Base-by-base conservation (phyloP, 2,797 vertebrate species). In the Enteromius mattozi region DNA sequence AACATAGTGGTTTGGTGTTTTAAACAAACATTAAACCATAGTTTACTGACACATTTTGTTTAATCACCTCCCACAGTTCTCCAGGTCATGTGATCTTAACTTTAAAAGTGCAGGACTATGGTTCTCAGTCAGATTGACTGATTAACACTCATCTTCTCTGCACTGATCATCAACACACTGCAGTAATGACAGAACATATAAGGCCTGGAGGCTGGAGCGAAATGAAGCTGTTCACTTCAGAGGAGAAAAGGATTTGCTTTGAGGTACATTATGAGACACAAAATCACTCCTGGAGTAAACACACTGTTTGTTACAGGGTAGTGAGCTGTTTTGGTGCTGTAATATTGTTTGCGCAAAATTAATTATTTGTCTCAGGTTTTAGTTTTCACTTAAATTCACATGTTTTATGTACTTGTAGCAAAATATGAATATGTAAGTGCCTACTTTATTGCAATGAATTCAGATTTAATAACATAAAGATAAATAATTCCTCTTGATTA, bases 221-320 rank as follows among this genome's bases (percentile, higher is more conserved):
- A 0, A 4, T 30, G 27, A 7, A 16, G 5, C 61, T 0, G 61
- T 0, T 63, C 13, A 30, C 27, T 63, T 13, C 0, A 30, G 13
- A 30, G 1, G 27, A 14, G 27, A 63, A 6, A 2, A 14, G 16
- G 61, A 16, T 63, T 6, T 63, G 27, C 27, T 0, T 63, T 30
- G 27, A 63, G 61, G 61, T 63, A 63, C n/a, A n/a, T n/a, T 27
- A 27, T 14, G 24, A 63, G 59, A 63, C 59, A 27, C 12, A 61
- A 27, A 6, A 6, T 27, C 24, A 63, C n/a, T 59, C 10, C n/a
- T 14, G 24, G 10, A 61, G 4, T 13, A 14, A 61, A 27, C 12
- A 14, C 24, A 14, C 24, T 59, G n/a, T 13, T 1, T 3, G 21
- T 56, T 56, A 59, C 1, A 6, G 10, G 6, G 4, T 59, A 59